These are phyloP conservation scores for Holcopasites calliopsidis DNA, from an alignment of 1,140 invertebrate genomes.

Conservation along the genomic window DNA sequence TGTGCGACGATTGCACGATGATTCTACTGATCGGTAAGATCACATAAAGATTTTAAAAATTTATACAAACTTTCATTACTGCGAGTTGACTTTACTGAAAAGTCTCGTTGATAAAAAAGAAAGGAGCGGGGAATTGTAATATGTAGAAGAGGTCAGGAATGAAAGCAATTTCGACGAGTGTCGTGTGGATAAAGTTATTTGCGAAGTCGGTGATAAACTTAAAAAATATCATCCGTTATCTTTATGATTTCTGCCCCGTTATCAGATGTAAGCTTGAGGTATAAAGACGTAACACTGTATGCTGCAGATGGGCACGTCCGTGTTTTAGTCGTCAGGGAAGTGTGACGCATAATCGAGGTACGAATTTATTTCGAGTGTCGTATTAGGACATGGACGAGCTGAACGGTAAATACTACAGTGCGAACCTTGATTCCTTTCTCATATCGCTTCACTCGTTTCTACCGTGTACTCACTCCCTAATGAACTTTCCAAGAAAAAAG, in stretches of 20 bases:
- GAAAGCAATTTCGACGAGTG: not conserved
- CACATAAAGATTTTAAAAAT: slow-evolving; percentile 4
- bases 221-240: slow-evolving; percentile 53
- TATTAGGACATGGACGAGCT: slow-evolving; percentile 13
- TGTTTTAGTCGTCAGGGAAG: slow-evolving; percentile 14
- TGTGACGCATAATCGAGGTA: slow-evolving; percentile 1
- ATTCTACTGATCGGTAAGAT: slow-evolving; percentile 24
- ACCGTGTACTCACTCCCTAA: no score
- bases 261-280: slow-evolving; percentile 23
- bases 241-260: slow-evolving; percentile 47
- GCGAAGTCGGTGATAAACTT: slow-evolving; percentile 42
- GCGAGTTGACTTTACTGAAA: no score
- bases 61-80: no score
- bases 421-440: not conserved
- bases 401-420: slow-evolving; percentile 1
- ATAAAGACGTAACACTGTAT: slow-evolving; percentile 33
- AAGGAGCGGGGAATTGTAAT: no score
- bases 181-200: slow-evolving; percentile 1
- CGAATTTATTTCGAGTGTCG: not conserved
- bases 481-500: no score
- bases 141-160: not conserved
- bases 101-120: no score
- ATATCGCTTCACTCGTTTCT: not conserved
- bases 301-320: not conserved
- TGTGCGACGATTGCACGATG: not conserved